These are phyloP conservation scores for Barypeithes pellucidus DNA, from an alignment of 2,888 invertebrate species.

Conservation along the genomic window DNA sequence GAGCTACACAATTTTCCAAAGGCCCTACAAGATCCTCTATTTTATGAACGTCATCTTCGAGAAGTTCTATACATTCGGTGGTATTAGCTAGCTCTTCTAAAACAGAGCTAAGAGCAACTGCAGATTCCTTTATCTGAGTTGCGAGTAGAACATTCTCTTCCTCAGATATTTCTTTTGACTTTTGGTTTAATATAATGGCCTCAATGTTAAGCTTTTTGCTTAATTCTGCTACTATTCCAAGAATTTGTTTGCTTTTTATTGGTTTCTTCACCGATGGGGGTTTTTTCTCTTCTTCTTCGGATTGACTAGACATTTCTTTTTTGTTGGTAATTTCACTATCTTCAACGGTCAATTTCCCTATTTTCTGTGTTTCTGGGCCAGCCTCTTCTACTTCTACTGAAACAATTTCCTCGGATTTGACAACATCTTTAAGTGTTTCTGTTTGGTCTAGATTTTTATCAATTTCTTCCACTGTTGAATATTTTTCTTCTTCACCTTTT, in stretches of 20 bases:
- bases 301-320: constrained; percentile 12
- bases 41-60: constrained; percentile 26
- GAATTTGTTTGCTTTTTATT: constrained; percentile 39
- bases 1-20: constrained; percentile 56
- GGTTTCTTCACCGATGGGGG: constrained; percentile 7
- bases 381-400: background rate
- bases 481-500: background rate
- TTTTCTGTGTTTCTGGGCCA: background rate
- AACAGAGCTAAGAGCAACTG: background rate
- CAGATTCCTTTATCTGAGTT: constrained; percentile 24
- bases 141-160: constrained; percentile 28
- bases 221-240: constrained; percentile 46
- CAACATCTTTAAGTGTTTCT: too few species aligned
- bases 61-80: constrained; percentile 5
- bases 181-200: constrained; percentile 37
- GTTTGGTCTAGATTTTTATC: background rate
- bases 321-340: background rate
- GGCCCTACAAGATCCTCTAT: constrained; percentile 53
- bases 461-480: background rate
- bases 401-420: background rate
- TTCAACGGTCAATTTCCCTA: background rate
- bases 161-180: constrained; percentile 25
- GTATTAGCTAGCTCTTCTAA: constrained; percentile 15
- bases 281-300: constrained; percentile 4
- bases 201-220: constrained; percentile 52